phyloP scores from a whole-genome alignment of 2,113 vertebrate genomes.

The Chiloscyllium plagiosum region DNA sequence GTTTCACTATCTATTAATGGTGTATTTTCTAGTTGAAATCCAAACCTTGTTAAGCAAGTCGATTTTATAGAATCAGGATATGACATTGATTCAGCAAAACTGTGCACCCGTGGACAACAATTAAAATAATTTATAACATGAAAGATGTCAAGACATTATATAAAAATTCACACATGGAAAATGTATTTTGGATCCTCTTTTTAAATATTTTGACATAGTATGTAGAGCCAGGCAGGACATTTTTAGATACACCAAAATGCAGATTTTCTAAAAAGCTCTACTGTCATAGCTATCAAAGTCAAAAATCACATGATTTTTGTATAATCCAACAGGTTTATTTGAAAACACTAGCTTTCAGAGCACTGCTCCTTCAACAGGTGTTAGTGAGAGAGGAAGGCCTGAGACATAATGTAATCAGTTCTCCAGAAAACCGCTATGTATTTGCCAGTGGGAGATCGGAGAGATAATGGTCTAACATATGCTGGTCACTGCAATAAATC shows the following conservation, averaged over 20 bases:
- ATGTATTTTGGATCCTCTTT: background rate
- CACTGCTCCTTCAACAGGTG: too few relatives aligned
- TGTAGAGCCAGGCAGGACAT: background rate
- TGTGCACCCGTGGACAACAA: background rate
- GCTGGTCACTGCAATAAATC: too few relatives aligned
- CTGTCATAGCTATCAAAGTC: too few relatives aligned
- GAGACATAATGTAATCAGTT: background rate
- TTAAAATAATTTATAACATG: background rate
- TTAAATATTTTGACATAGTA: background rate
- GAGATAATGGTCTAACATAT: background rate
- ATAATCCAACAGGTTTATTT: too few relatives aligned
- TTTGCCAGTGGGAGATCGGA: background rate
- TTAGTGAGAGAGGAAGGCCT: too few relatives aligned
- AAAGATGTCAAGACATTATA: background rate
- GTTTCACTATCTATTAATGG: background rate
- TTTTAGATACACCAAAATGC: background rate
- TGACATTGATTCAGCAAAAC: background rate
- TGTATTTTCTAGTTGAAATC: background rate
- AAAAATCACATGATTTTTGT: too few relatives aligned
- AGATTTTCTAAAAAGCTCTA: background rate
- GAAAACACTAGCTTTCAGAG: too few relatives aligned
- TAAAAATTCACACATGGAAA: background rate
- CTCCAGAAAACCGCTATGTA: background rate
- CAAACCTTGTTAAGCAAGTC: background rate
- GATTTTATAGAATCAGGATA: background rate